Evolutionary conservation across 2,113 vertebrate genomes (phyloP).

Genomic region (Cyprinodon variegatus): DNA sequence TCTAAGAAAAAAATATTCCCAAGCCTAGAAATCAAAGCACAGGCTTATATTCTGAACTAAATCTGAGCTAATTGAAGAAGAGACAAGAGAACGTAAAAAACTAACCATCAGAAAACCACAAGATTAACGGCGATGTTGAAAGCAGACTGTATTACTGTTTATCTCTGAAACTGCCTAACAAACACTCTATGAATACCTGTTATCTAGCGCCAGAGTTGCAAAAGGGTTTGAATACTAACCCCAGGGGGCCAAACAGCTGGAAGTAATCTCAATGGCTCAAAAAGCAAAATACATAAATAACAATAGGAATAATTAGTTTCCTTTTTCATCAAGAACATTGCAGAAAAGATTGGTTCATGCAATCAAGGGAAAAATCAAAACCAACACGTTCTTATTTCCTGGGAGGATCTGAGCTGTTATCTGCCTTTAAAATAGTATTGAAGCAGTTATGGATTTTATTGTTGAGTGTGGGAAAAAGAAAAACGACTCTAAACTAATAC

Average conservation of each 20-base stretch:
- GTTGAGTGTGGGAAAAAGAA: slow-evolving; percentile 48
- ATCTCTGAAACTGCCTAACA: slow-evolving; percentile 9
- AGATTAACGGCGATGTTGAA: background rate
- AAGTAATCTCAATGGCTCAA: slow-evolving; percentile 20
- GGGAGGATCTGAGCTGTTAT: slow-evolving; percentile 54
- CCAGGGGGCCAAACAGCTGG: background rate
- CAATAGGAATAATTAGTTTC: slow-evolving; percentile 41
- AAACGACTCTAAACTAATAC: slow-evolving; percentile 32
- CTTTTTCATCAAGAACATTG: background rate
- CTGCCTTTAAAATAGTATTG: slow-evolving; percentile 52
- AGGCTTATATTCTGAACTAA: background rate
- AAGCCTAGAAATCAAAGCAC: slow-evolving; percentile 7
- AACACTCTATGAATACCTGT: slow-evolving; percentile 23
- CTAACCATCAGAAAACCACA: slow-evolving; percentile 12
- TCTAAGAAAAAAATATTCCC: background rate
- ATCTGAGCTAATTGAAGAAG: background rate
- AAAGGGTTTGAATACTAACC: slow-evolving; percentile 17
- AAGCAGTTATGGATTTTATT: slow-evolving; percentile 56
- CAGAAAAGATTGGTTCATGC: slow-evolving; percentile 24
- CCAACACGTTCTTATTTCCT: slow-evolving; percentile 27
- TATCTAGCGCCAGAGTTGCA: slow-evolving; percentile 29
- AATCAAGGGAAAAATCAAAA: slow-evolving; percentile 48
- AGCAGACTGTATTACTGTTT: slow-evolving; percentile 5
- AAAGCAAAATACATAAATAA: slow-evolving; percentile 56
- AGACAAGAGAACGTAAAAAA: background rate